These are phyloP conservation scores for Deroplatys truncata DNA, from an alignment of 2,888 invertebrate genomes.

Conservation along the genomic window DNA sequence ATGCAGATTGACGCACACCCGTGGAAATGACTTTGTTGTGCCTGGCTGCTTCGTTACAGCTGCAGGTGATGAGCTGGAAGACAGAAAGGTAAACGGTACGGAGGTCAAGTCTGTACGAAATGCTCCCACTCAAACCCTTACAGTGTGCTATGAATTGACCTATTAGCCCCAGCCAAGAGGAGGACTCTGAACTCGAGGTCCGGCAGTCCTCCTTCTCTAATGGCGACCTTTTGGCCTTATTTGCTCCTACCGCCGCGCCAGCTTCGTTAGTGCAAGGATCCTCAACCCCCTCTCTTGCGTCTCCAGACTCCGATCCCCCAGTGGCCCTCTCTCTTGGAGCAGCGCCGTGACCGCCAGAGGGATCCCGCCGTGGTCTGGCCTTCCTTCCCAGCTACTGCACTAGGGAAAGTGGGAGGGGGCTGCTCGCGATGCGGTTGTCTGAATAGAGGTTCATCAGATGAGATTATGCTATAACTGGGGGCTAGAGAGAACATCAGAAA, in stretches of 20 bases:
- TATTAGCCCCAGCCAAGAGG: conserved; percentile 42
- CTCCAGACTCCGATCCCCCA: conserved; percentile 34
- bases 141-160: conserved; percentile 46
- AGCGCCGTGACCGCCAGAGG: conserved; percentile 24
- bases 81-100: not conserved
- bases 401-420: not conserved
- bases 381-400: not conserved
- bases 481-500: conserved; percentile 29
- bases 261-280: conserved; percentile 40
- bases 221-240: conserved; percentile 46
- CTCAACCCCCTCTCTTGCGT: conserved; percentile 33
- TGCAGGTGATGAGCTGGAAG: not conserved
- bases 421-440: conserved; percentile 27
- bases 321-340: conserved; percentile 22
- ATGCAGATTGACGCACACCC: not conserved
- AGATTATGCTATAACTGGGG: conserved; percentile 33
- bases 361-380: conserved; percentile 19
- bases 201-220: conserved; percentile 43
- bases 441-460: conserved; percentile 39
- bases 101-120: not conserved
- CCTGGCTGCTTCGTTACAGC: not conserved
- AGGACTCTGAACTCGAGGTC: conserved; percentile 37
- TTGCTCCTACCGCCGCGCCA: conserved; percentile 21
- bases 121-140: conserved; percentile 22
- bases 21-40: not conserved